Evolutionary conservation across 1,140 invertebrate species (phyloP), one percentile per base, ranked within the genome.

Genomic region (Acromyrmex charruanus): DNA sequence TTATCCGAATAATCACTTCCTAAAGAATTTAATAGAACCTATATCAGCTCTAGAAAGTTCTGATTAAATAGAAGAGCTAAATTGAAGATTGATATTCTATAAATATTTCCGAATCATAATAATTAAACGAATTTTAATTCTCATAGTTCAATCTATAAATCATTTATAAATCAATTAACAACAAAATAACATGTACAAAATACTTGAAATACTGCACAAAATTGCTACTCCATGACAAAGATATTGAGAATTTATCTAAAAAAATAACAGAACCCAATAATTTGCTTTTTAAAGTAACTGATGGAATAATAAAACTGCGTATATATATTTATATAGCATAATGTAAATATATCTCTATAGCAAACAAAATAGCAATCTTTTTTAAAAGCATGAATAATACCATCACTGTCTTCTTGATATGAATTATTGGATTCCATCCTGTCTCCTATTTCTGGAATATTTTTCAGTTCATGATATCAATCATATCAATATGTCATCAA

Each of bases 361-460:
- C 6, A 53, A 72, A 55, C 0, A 49, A 77, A 77, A 61, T 39
- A 77, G n/a, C 18, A 77, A 44, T 18, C 49, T 7, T 44, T 39
- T 63, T 9, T 5, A 49, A 9, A 21, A 59, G 9, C 4, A 61
- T 49, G 4, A 35, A 28, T 25, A 44, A 63, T 75, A 74, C 69
- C 69, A 16, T 84, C 69, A 14, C n/a, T 49, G 16, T 59, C 55
- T 2, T 49, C 39, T 59, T 49, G 53, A 51, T 10, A 6, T 7
- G 12, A 3, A 2, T 74, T 25, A 14, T 35, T 25, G 10, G n/a
- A 55, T 31, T 84, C 69, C 80, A 75, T 84, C 1, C 31, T 74
- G 55, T 61, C 16, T 5, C 49, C 58, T 16, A 28, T 82, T 61
- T 28, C n/a, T 7, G n/a, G 12, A 44, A 10, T 21, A 5, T 74